phyloP scores from a whole-genome alignment of 2,797 vertebrate species.

The Macropodus opercularis region DNA sequence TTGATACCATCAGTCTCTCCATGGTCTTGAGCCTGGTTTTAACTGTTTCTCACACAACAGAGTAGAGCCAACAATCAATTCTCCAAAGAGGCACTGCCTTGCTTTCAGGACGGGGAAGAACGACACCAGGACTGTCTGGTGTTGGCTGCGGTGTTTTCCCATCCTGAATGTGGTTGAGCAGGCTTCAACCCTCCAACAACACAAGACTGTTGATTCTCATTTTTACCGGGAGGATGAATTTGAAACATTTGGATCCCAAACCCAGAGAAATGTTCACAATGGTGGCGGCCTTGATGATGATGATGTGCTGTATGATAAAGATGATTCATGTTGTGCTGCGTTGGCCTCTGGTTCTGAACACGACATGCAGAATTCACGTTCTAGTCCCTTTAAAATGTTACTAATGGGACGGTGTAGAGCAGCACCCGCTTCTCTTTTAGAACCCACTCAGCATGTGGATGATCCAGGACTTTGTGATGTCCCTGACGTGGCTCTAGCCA shows the following conservation, averaged over 20 bases:
- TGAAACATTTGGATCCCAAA: slow-evolving; percentile 63
- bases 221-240: slow-evolving; percentile 60
- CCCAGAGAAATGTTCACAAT: slow-evolving; percentile 49
- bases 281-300: slow-evolving; percentile 47
- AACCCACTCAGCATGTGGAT: too few species aligned
- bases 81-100: slow-evolving; percentile 50
- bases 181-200: slow-evolving; percentile 45
- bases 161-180: slow-evolving; percentile 21
- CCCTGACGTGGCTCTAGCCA: too few species aligned
- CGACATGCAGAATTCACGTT: too few species aligned
- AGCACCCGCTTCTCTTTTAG: too few species aligned
- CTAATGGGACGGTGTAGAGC: too few species aligned
- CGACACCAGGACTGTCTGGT: slow-evolving; percentile 11
- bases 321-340: slow-evolving; percentile 25
- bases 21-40: slow-evolving; percentile 79
- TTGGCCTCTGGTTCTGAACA: too few species aligned
- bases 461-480: too few species aligned
- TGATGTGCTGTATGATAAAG: slow-evolving; percentile 30
- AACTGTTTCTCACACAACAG: slow-evolving; percentile 80
- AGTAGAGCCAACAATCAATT: slow-evolving; percentile 63
- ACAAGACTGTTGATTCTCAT: slow-evolving; percentile 49
- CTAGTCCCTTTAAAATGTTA: too few species aligned
- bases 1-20: slow-evolving; percentile 45
- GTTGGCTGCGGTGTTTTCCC: slow-evolving; percentile 25
- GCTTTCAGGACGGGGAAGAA: slow-evolving; percentile 25